A percentile compares a stretch with the other conserved stretches of the same genome.
phyloP scores from a whole-genome alignment of 92 coral and sea anemone species.

The Chrysogorgia sp. region DNA sequence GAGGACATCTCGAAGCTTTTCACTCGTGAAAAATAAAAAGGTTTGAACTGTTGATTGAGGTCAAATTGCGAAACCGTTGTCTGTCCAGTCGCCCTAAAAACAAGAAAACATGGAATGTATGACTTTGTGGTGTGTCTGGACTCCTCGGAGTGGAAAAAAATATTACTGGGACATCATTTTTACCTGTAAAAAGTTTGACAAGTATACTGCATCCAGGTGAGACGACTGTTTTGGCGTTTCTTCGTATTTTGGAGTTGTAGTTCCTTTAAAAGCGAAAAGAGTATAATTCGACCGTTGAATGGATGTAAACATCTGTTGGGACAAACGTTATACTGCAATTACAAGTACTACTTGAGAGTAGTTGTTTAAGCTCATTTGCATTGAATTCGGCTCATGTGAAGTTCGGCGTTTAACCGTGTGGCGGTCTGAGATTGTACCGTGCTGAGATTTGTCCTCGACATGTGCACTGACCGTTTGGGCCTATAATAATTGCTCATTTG shows the following conservation, averaged over 20 bases:
- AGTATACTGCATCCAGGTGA: constrained; percentile 75
- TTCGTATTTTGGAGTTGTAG: constrained; percentile 63
- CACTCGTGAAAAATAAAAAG: constrained; percentile 80
- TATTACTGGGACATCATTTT: background rate
- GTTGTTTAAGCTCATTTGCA: too few species aligned
- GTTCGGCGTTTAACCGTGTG: too few species aligned
- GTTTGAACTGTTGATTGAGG: constrained; percentile 79
- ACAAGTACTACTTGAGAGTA: too few species aligned
- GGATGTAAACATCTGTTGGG: too few species aligned
- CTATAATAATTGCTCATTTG: too few species aligned
- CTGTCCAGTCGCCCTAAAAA: constrained; percentile 78
- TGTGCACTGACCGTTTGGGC: too few species aligned
- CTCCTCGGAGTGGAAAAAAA: background rate
- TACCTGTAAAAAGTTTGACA: constrained; percentile 84
- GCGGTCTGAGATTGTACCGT: too few species aligned
- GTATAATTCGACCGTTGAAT: background rate
- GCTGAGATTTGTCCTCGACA: too few species aligned
- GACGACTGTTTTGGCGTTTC: constrained; percentile 66
- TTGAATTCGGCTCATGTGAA: too few species aligned
- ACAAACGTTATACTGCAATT: too few species aligned
- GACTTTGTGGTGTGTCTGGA: background rate
- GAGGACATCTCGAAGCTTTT: constrained; percentile 70
- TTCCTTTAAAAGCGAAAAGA: constrained; percentile 60
- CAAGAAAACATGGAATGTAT: background rate
- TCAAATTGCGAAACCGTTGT: constrained; percentile 86